phyloP scores from a whole-genome alignment of 2,888 invertebrate species.

The Drosophila flavopinicola region DNA sequence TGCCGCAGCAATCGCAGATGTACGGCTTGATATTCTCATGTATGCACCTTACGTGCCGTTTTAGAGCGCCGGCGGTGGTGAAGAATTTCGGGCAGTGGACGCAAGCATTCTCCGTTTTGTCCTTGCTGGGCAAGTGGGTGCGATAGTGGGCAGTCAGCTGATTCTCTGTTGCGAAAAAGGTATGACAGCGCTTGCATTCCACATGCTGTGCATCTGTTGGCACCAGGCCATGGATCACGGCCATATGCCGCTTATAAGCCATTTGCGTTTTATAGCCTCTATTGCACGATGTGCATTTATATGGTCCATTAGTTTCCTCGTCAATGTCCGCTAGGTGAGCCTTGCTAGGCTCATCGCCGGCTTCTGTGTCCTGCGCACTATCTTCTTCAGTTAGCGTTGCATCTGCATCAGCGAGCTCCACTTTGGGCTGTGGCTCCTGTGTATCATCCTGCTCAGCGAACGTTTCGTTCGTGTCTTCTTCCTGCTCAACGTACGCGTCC shows the following conservation, averaged over 20 bases:
- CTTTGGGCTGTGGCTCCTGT: not conserved
- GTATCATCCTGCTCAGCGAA: slow-evolving; percentile 15
- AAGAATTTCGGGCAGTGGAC: slow-evolving; percentile 71
- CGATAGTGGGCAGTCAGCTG: slow-evolving; percentile 58
- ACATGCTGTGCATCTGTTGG: slow-evolving; percentile 42
- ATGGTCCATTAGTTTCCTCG: slow-evolving; percentile 9
- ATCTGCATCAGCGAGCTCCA: slow-evolving; percentile 6
- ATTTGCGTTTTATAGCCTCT: slow-evolving; percentile 52
- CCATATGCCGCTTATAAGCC: slow-evolving; percentile 65
- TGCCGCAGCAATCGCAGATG: slow-evolving; percentile 85
- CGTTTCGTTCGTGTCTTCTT: slow-evolving; percentile 6
- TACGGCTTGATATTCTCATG: slow-evolving; percentile 84
- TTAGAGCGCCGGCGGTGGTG: slow-evolving; percentile 67
- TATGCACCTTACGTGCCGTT: slow-evolving; percentile 74
- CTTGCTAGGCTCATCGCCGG: too few species aligned
- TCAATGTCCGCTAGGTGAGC: not conserved
- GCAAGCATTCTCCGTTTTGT: slow-evolving; percentile 63
- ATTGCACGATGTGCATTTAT: slow-evolving; percentile 48
- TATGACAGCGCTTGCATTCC: slow-evolving; percentile 56
- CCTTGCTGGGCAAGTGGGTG: slow-evolving; percentile 63
- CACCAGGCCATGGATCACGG: slow-evolving; percentile 46
- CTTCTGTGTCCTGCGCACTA: slow-evolving; percentile 1
- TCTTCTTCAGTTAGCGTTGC: slow-evolving; percentile 8
- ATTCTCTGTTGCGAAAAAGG: slow-evolving; percentile 45
- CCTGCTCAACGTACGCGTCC: slow-evolving; percentile 27